Evolutionary conservation across 2,113 vertebrate genomes (phyloP).

Genomic region (Calidris pygmaea): DNA sequence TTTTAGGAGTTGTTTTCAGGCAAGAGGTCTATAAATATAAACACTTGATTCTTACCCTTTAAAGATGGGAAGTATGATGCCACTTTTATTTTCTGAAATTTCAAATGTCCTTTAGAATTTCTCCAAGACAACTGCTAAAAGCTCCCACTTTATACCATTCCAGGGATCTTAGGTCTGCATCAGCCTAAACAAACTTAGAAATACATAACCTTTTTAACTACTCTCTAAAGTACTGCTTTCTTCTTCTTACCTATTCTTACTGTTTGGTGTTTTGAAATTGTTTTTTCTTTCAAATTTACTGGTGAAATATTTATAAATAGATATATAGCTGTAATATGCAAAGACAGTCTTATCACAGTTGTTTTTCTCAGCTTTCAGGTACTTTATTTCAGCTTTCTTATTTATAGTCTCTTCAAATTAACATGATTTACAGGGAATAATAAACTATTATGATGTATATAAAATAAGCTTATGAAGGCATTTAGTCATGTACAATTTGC

Average conservation of each 20-base stretch:
- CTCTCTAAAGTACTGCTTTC: not conserved
- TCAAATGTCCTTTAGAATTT: not conserved
- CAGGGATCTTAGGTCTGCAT: not conserved
- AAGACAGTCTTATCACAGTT: not conserved
- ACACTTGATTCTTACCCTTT: not conserved
- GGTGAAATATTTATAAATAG: not conserved
- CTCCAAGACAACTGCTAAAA: not conserved
- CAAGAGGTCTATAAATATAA: not conserved
- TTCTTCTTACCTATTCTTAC: not conserved
- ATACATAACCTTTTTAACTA: not conserved
- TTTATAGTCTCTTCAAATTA: not conserved
- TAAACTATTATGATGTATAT: not conserved
- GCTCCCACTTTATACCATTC: not conserved
- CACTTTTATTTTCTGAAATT: not conserved
- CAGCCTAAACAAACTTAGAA: not conserved
- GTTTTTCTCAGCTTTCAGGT: conserved; percentile 10
- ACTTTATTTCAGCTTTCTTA: not conserved
- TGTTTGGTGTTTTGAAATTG: not conserved
- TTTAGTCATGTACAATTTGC: not conserved
- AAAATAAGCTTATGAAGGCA: not conserved
- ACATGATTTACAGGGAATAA: not conserved
- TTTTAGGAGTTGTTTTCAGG: not conserved
- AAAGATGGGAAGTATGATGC: not conserved
- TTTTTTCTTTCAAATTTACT: not conserved
- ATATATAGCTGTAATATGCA: conserved; percentile 2